phyloP scores from a whole-genome alignment of 2,113 vertebrate genomes.

The Euleptes europaea region DNA sequence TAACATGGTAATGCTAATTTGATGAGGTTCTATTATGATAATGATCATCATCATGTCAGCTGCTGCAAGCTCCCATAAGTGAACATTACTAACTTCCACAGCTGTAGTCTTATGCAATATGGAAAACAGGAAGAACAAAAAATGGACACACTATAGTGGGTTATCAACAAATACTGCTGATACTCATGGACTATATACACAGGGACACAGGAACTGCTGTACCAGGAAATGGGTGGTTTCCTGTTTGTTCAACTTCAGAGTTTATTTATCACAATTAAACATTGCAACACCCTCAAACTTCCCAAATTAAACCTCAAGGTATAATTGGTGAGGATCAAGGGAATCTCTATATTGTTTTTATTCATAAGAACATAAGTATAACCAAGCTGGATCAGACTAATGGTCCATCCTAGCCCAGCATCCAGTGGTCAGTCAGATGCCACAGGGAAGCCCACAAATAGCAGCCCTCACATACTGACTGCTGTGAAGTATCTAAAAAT shows the following conservation, averaged over 20 bases:
- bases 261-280: not conserved
- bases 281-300: not conserved
- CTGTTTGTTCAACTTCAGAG: not conserved
- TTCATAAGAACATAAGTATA: not conserved
- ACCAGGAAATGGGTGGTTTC: not conserved
- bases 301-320: not conserved
- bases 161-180: rapidly evolving
- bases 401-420: too few species aligned
- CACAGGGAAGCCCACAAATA: too few species aligned
- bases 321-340: not conserved
- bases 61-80: not conserved
- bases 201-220: not conserved
- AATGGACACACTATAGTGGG: not conserved
- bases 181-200: rapidly evolving
- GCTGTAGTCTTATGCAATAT: not conserved
- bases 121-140: not conserved
- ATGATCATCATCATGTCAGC: rapidly evolving
- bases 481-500: too few species aligned
- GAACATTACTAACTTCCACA: not conserved
- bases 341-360: not conserved
- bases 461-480: too few species aligned
- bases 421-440: too few species aligned
- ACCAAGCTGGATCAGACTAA: too few species aligned
- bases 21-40: not conserved
- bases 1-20: not conserved